phyloP scores from a whole-genome alignment of 2,113 vertebrate genomes.

The Notechis scutatus region DNA sequence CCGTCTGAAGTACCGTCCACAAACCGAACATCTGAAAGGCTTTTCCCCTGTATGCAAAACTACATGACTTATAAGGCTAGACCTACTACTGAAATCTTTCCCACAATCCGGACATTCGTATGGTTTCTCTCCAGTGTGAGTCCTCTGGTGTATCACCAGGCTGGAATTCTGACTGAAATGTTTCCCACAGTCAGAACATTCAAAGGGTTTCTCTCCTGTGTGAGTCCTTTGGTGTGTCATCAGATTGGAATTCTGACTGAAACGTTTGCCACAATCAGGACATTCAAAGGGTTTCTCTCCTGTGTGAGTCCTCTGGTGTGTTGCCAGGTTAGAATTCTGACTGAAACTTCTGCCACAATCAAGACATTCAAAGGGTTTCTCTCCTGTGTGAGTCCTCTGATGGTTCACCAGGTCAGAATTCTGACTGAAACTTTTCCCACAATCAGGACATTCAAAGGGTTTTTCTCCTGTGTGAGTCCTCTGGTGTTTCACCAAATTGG shows the following conservation, averaged over 20 bases:
- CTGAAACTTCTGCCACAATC: background rate
- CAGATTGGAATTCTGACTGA: background rate
- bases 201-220: background rate
- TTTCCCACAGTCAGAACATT: background rate
- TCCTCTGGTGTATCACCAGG: background rate
- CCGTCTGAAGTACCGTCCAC: background rate
- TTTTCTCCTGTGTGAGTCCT: background rate
- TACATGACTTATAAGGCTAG: background rate
- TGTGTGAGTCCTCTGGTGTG: background rate
- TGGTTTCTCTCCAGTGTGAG: background rate
- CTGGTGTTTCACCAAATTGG: background rate
- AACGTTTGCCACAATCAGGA: background rate
- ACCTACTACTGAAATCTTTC: background rate
- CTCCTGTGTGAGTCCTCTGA: background rate
- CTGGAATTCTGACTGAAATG: background rate
- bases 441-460: background rate
- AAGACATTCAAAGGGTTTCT: background rate
- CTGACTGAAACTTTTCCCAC: background rate
- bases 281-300: background rate
- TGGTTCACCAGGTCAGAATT: background rate
- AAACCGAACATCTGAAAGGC: background rate
- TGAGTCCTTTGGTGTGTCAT: background rate
- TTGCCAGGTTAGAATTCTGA: background rate
- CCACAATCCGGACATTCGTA: background rate
- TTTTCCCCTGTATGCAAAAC: background rate